phyloP scores from a whole-genome alignment of 2,113 vertebrate species.

The Sus scrofa region DNA sequence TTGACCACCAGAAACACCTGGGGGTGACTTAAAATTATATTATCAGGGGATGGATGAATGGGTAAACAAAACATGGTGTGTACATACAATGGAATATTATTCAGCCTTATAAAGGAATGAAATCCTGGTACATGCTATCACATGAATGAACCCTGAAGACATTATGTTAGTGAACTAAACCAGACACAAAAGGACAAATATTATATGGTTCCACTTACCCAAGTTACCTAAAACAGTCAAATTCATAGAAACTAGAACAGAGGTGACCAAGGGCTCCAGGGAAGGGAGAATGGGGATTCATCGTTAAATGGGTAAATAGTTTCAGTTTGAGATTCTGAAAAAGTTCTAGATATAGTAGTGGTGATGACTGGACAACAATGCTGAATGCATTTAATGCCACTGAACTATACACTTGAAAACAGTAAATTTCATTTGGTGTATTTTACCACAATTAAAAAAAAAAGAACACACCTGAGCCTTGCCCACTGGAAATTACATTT shows the following conservation, averaged over 20 bases:
- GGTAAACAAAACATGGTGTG: background rate
- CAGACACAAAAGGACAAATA: background rate
- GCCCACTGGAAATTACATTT: background rate
- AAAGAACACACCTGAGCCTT: background rate
- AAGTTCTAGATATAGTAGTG: background rate
- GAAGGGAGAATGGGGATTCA: too few relatives aligned
- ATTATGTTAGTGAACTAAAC: background rate
- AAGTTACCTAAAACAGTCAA: background rate
- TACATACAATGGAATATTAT: background rate
- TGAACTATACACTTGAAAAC: background rate
- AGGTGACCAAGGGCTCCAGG: background rate
- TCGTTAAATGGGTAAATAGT: background rate
- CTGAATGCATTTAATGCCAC: background rate
- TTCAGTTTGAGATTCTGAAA: background rate
- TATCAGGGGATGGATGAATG: background rate
- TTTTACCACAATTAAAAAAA: background rate
- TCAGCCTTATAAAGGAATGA: background rate
- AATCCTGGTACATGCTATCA: background rate
- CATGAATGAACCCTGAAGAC: background rate
- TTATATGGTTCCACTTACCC: background rate
- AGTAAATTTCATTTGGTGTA: background rate
- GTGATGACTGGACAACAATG: background rate
- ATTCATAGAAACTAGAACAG: background rate
- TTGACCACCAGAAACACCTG: background rate
- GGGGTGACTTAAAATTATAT: background rate